These are phyloP conservation scores for Cynopterus brachyotis DNA, from an alignment of 2,113 vertebrate species.

Conservation along the genomic window DNA sequence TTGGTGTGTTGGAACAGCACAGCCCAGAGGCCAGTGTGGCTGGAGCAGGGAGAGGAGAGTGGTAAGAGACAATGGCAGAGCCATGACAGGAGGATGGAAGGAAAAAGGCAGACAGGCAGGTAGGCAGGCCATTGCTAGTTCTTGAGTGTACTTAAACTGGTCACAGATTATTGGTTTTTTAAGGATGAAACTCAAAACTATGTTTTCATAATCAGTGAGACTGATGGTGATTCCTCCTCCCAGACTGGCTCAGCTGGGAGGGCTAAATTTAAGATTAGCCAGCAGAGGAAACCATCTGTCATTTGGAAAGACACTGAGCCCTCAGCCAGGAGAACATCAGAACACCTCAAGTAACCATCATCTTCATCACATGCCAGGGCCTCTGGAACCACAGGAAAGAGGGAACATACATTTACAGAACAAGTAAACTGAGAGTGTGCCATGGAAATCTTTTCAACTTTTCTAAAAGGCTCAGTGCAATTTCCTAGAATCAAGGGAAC, in stretches of 20 bases:
- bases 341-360: not conserved
- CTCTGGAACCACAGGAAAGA: not conserved
- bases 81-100: too few relatives aligned
- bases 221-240: not conserved
- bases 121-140: not conserved
- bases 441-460: not conserved
- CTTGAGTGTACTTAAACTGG: not conserved
- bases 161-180: not conserved
- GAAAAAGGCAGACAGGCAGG: not conserved
- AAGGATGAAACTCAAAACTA: not conserved
- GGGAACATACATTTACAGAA: not conserved
- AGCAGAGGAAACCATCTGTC: constrained; percentile 30
- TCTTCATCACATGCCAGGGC: too few relatives aligned
- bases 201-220: not conserved
- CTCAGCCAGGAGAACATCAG: not conserved
- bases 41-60: not conserved
- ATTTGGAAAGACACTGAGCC: not conserved
- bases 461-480: not conserved
- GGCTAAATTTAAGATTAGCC: not conserved
- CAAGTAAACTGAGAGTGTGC: not conserved
- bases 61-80: not conserved
- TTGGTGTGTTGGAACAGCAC: not conserved
- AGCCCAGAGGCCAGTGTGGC: not conserved
- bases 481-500: constrained; percentile 61
- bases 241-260: not conserved